These are phyloP conservation scores for Luperina nickerlii DNA, from an alignment of 2,888 invertebrate species.

Conservation along the genomic window DNA sequence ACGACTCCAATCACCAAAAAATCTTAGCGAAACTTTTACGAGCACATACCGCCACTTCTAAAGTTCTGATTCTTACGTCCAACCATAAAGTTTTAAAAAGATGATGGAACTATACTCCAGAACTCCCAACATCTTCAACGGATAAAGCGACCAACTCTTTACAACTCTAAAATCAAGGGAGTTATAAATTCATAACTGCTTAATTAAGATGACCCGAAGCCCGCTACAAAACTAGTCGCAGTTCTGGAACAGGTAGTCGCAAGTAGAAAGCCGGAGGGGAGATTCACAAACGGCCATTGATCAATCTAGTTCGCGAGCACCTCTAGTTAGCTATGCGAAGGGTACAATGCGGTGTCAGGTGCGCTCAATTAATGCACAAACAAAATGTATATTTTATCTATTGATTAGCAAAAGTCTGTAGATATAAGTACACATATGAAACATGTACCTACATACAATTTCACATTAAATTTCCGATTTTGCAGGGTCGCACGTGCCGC, in stretches of 20 bases:
- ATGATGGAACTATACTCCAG: not conserved
- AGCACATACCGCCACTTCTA: not conserved
- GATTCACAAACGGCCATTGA: conserved; percentile 30
- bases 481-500: conserved; percentile 31
- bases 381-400: conserved; percentile 26
- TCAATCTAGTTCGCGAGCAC: conserved; percentile 29
- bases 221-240: conserved; percentile 7
- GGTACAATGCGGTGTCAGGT: conserved; percentile 10
- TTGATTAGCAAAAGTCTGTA: conserved; percentile 22
- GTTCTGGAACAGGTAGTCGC: conserved; percentile 18
- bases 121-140: conserved; percentile 6
- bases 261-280: conserved; percentile 8
- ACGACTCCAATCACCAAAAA: conserved; percentile 60
- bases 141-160: conserved; percentile 1
- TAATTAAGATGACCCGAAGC: conserved; percentile 13
- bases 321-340: conserved; percentile 13
- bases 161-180: conserved; percentile 18
- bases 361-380: conserved; percentile 27
- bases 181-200: conserved; percentile 6
- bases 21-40: conserved; percentile 33
- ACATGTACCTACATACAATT: conserved; percentile 6
- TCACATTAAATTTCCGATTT: conserved; percentile 30
- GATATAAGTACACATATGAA: not conserved
- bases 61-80: conserved; percentile 9
- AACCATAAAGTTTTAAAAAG: conserved; percentile 15